Conservation (phyloP, 2,888 invertebrate species). For the Drosophila kokeensis region DNA sequence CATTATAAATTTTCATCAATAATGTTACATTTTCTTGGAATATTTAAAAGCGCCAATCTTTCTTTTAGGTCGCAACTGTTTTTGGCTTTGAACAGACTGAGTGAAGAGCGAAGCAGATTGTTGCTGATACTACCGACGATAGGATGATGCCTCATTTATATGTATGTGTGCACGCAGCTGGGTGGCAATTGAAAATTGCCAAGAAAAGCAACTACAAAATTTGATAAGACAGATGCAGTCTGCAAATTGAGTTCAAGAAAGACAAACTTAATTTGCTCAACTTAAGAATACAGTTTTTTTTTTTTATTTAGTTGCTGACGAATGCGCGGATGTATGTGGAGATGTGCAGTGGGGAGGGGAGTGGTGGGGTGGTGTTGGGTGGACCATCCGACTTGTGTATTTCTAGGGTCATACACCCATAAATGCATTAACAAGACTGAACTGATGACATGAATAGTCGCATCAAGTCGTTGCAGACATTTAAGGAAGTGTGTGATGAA, state of each 20-base stretch:
- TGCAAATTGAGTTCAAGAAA: slow-evolving; percentile 33
- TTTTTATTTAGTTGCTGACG: slow-evolving; percentile 26
- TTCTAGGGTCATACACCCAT: slow-evolving; percentile 13
- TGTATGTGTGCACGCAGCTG: background rate
- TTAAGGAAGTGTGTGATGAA: background rate
- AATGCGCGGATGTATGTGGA: background rate
- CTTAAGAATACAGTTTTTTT: slow-evolving; percentile 36
- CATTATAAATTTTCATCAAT: background rate
- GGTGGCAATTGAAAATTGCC: background rate
- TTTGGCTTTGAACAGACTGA: background rate
- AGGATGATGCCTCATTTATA: background rate
- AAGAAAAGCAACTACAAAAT: slow-evolving; percentile 19
- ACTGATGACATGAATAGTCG: slow-evolving; percentile 25
- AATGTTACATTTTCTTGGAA: background rate
- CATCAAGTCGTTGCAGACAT: slow-evolving; percentile 12
- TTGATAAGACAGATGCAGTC: slow-evolving; percentile 38
- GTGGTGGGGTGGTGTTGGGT: background rate
- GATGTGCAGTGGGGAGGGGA: background rate
- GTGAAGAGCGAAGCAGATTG: background rate
- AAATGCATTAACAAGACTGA: slow-evolving; percentile 44
- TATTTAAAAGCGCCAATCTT: background rate
- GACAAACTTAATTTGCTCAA: slow-evolving; percentile 43
- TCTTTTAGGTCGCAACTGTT: background rate
- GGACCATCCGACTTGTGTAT: background rate
- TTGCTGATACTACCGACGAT: background rate